Evolutionary conservation across 2,113 vertebrate genomes (phyloP), one percentile per base, ranked within the genome.

Genomic region (Marcusenius ussheri): DNA sequence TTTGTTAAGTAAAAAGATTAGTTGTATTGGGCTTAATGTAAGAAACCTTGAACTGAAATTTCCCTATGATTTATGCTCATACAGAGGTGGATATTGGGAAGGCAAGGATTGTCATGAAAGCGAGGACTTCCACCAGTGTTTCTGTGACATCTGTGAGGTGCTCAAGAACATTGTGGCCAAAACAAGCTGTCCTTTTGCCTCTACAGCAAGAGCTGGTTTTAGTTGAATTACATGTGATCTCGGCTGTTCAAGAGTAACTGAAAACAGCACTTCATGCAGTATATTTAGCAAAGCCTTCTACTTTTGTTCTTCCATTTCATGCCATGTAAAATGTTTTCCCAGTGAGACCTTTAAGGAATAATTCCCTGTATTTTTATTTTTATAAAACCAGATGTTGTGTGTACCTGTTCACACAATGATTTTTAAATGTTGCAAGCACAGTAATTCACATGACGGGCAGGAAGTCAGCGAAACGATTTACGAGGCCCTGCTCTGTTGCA

Each of bases 71-170:
- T 31, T 89, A 46, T 89, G 58, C 27, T 35, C n/a, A 89, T 8
- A 70, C 46, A n/a, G 87, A 77, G 66, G 39, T 35, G n/a, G 31
- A 51, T 39, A 70, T 45, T 19, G 5, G 31, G 27, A 80, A 89
- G 17, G 74, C 15, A 27, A 11, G n/a, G 24, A 24, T 31, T 49
- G 19, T 42, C 39, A 9, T 74, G 88, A 77, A 56, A 58, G 19
- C 74, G 5, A 24, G 70, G 80, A 24, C 21, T 70, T 21, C 45
- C 13, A 39, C 49, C 50, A 31, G 90, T 66, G 77, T 58, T 49
- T 89, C 86, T 88, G 87, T 13, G 94, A 93, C 93, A 93, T 94
- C 92, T 95, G 93, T 91, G 88, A 92, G 87, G 90, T 89, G 88
- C 92, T 92, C 89, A 91, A 92, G 88, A 91, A 80, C 46, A 51